These are phyloP conservation scores for Sorex fumeus DNA, from an alignment of 2,113 vertebrate species.

Conservation along the genomic window DNA sequence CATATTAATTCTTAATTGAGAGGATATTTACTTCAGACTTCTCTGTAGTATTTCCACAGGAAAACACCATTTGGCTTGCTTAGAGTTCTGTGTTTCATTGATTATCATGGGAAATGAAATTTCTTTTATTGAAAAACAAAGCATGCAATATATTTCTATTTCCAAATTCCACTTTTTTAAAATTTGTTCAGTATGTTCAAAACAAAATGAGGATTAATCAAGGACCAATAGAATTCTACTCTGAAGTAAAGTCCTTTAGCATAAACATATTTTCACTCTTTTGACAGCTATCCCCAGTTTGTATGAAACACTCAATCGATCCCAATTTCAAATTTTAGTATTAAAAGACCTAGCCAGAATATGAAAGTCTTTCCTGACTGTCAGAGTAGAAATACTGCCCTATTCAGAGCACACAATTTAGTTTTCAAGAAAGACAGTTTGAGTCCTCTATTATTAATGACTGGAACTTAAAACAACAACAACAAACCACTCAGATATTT, in stretches of 20 bases:
- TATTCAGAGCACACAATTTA: conserved; percentile 53
- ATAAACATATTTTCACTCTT: background rate
- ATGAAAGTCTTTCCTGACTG: background rate
- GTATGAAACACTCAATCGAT: background rate
- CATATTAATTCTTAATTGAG: background rate
- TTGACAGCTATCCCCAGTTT: background rate
- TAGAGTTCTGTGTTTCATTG: conserved; percentile 72
- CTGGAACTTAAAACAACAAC: conserved; percentile 72
- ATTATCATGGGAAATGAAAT: conserved; percentile 77
- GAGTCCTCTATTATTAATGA: conserved; percentile 63
- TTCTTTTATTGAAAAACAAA: conserved; percentile 78
- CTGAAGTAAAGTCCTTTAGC: conserved; percentile 61
- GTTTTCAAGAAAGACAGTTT: conserved; percentile 67
- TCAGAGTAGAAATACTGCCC: background rate
- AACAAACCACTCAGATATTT: conserved; percentile 73
- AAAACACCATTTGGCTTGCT: conserved; percentile 64
- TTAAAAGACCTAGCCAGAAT: conserved; percentile 21
- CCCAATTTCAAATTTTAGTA: background rate
- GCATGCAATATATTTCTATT: conserved; percentile 79
- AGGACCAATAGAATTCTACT: conserved; percentile 28
- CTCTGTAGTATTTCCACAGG: conserved; percentile 47
- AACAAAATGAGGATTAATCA: conserved; percentile 80
- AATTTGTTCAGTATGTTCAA: conserved; percentile 74
- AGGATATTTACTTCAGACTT: background rate
- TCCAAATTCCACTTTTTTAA: conserved; percentile 72